Base-by-base conservation (phyloP, 1,140 invertebrate genomes). In the Zaprionus capensis region DNA sequence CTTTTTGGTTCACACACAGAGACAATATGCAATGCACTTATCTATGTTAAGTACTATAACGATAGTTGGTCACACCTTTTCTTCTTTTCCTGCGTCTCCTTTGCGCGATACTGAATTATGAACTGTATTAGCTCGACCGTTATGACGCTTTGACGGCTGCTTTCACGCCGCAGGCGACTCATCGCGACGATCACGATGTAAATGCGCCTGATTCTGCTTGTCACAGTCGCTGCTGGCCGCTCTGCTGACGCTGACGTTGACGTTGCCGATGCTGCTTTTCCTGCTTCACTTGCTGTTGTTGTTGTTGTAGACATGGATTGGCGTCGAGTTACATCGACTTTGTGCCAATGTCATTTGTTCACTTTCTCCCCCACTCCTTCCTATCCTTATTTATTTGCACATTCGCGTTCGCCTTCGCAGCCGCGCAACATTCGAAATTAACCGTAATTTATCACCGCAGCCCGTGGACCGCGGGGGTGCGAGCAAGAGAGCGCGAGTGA, bases 81-180 rank as follows among this genome's bases (percentile, higher is more conserved):
- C 85, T 91, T 92, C 78, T 92, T 92, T 51, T 92, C 91, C 91
- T 91, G 86, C 41, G 82, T 81, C 82, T 92, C 91, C 91, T 91
- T 71, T 72, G 91, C 91, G 56, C 91, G 87, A 84, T 92, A 92
- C 79, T 92, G 91, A 90, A 92, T 92, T 84, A 92, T 92, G 78
- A 92, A 92, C 78, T 92, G 91, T 78, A 92, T 92, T 36, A 92
- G 78, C 66, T 92, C 91, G 31, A 92, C 91, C 70, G 91, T 92
- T 65, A 92, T 92, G 66, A 92, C 79, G 82, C 91, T 92, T 77
- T 92, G 86, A 57, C 86, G 88, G 71, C 91, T 88, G 73, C 80
- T 91, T 80, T 92, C 87, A 76, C 91, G 91, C 76, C 91, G 78
- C 66, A 88, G 78, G 79, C 91, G 91, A 91, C 91, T 92, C 91